Conservation (phyloP, 2,797 vertebrate species). For the Pristis pectinata region DNA sequence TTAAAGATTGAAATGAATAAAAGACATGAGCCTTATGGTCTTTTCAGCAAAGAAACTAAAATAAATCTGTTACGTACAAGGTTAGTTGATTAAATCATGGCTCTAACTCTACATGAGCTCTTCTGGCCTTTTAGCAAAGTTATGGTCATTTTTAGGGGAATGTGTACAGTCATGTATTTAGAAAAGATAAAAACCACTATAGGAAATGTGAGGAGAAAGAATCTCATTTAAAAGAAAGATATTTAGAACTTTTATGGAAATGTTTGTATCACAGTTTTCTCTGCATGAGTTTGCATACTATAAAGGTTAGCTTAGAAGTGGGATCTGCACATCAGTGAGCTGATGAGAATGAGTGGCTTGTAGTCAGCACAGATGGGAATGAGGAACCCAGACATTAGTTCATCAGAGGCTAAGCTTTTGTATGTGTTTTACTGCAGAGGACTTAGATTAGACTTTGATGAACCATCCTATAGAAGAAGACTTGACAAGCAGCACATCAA, state of each 20-base stretch:
- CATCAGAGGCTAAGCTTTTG: no score
- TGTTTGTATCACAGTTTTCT: not conserved
- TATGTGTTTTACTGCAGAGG: no score
- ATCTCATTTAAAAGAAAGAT: not conserved
- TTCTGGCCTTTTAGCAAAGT: not conserved
- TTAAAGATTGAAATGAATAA: not conserved
- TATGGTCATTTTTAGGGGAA: not conserved
- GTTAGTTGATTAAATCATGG: not conserved
- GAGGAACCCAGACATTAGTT: no score
- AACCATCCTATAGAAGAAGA: no score
- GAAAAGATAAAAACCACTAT: not conserved
- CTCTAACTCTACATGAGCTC: not conserved
- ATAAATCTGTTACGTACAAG: not conserved
- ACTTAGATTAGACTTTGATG: no score
- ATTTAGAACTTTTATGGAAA: not conserved
- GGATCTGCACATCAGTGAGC: no score
- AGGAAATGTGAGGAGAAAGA: no score
- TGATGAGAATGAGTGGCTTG: not conserved
- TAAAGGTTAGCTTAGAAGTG: not conserved
- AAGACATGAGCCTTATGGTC: not conserved
- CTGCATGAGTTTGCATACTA: not conserved
- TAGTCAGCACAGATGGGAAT: no score
- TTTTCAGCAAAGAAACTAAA: not conserved
- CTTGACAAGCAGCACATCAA: no score
- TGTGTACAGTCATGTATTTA: not conserved